These are phyloP conservation scores for Sipha maydis DNA, from an alignment of 2,888 invertebrate genomes.

Conservation along the genomic window DNA sequence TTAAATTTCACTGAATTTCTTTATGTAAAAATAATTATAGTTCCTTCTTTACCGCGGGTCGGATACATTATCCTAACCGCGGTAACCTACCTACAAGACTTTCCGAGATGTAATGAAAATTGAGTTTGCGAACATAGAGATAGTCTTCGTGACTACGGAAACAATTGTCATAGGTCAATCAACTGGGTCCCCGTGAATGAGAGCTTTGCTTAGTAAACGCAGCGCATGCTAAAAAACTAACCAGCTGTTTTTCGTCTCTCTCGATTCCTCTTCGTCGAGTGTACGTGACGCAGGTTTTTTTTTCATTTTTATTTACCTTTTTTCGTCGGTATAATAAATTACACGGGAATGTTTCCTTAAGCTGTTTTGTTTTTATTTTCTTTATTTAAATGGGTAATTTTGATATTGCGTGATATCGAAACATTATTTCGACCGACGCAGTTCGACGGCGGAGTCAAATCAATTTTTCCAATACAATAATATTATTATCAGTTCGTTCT, in stretches of 20 bases:
- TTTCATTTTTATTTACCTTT: too few relatives aligned
- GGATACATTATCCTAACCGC: too few relatives aligned
- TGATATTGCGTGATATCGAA: not conserved
- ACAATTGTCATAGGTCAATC: not conserved
- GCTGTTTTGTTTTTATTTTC: too few relatives aligned
- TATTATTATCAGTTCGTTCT: too few relatives aligned
- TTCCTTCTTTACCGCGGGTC: too few relatives aligned
- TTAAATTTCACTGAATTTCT: not conserved
- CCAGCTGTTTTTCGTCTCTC: not conserved
- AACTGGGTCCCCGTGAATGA: not conserved
- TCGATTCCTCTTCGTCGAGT: not conserved
- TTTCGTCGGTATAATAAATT: not conserved
- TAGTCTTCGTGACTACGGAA: not conserved
- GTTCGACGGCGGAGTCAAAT: not conserved
- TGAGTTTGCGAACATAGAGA: too few relatives aligned
- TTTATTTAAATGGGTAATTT: not conserved
- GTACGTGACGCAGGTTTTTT: not conserved
- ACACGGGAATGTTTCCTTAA: not conserved
- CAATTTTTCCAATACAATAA: too few relatives aligned
- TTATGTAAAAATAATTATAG: not conserved
- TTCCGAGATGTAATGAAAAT: too few relatives aligned
- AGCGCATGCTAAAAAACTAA: not conserved
- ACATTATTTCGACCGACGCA: not conserved
- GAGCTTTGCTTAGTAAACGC: not conserved
- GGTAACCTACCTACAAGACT: too few relatives aligned